Base-by-base conservation (phyloP, 2,113 vertebrate genomes). In the Pungitius pungitius region DNA sequence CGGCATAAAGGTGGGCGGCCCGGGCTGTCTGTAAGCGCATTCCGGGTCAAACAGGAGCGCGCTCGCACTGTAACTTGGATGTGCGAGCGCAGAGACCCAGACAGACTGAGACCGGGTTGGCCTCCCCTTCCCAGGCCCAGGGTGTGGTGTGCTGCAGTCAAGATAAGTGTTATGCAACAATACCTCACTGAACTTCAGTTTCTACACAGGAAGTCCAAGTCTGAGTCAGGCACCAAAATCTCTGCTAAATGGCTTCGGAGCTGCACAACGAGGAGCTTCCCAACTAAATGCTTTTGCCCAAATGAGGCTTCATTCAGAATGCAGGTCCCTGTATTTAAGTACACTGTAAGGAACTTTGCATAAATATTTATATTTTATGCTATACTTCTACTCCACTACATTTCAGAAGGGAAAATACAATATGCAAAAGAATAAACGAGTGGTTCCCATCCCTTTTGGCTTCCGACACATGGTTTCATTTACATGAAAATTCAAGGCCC, bases 111-210 rank as follows among this genome's bases (percentile, higher is more conserved):
- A 79, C 78, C 75, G 72, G 71, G 70, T 85, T 78, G 85, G 85
- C 71, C 68, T 89, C 88, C 77, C 58, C 15, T 83, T 84, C 81
- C 76, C 66, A 80, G 75, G 85, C 80, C 73, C 61, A 88, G 90
- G 90, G 87, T 84, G 90, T 89, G 89, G 90, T 83, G 79, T 60
- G 63, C 73, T 81, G 62, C 61, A 71, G 60, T 87, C 74, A 85
- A 89, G 91, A 92, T 91, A 89, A 91, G 78, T 88, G 80, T 92
- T 91, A 90, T 84, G 87, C 85, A 89, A 91, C 85, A 82, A 88
- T 82, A 87, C 79, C 73, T 89, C 81, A 85, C 87, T 77, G 79
- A 65, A 49, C 67, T 86, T 83, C 47, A 54, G 69, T 73, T 85
- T 89, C 86, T 82, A 89, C 61, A 86, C 89, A 91, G 90, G 90